A percentile compares a stretch with the other conserved stretches of the same genome.
phyloP scores from a whole-genome alignment of 2,888 invertebrate genomes.

The Chymomyza procnemis region DNA sequence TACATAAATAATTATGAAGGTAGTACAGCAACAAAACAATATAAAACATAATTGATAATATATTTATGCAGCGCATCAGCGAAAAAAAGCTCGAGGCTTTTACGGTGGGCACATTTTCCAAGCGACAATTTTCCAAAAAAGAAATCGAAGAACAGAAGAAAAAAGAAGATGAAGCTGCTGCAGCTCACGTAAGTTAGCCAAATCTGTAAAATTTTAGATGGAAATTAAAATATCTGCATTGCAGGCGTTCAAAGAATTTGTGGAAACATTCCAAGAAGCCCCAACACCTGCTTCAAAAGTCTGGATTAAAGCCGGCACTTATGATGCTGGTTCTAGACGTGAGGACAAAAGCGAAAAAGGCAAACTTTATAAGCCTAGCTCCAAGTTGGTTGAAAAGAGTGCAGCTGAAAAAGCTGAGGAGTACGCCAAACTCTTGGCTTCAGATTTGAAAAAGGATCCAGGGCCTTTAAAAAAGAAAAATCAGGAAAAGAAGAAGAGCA shows the following conservation, averaged over 20 bases:
- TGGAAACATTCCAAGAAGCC: slow-evolving; percentile 96
- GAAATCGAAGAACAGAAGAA: slow-evolving; percentile 92
- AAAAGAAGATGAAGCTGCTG: slow-evolving; percentile 93
- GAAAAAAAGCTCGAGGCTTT: slow-evolving; percentile 89
- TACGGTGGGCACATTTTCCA: slow-evolving; percentile 85
- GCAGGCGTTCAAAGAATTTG: slow-evolving; percentile 97
- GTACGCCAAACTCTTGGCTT: slow-evolving; percentile 82
- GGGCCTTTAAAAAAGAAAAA: slow-evolving; percentile 84
- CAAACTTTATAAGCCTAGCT: slow-evolving; percentile 94
- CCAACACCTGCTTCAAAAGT: slow-evolving; percentile 90
- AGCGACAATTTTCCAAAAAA: slow-evolving; percentile 86
- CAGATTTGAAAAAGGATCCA: slow-evolving; percentile 83
- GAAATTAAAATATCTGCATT: neutral
- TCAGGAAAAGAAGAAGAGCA: slow-evolving; percentile 95
- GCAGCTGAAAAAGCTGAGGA: slow-evolving; percentile 85
- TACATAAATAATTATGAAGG: slow-evolving; percentile 21
- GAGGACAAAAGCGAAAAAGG: slow-evolving; percentile 93
- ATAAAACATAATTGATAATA: slow-evolving; percentile 48
- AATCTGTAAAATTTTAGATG: neutral
- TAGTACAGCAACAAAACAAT: neutral
- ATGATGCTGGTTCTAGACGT: slow-evolving; percentile 96
- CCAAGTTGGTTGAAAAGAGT: slow-evolving; percentile 84
- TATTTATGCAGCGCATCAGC: slow-evolving; percentile 80
- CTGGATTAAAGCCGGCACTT: slow-evolving; percentile 98
- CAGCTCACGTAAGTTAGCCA: slow-evolving; percentile 86